These are phyloP conservation scores for Spisula solida DNA, from an alignment of 2,888 invertebrate species.

Conservation along the genomic window DNA sequence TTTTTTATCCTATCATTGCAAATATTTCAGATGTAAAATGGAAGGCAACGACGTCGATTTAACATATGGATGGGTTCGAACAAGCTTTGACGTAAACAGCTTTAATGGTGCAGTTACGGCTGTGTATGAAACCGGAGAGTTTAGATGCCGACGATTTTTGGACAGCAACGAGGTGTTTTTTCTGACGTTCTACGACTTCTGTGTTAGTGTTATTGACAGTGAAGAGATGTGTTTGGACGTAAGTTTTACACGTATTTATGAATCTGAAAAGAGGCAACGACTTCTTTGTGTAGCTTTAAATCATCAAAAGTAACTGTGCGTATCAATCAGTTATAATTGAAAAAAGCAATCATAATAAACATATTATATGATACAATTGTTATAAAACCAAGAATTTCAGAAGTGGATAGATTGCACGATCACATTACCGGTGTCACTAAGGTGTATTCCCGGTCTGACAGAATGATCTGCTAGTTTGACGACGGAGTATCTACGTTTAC, in stretches of 20 bases:
- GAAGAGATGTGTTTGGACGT: background rate
- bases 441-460: too few relatives aligned
- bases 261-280: too few relatives aligned
- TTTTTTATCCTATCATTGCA: background rate
- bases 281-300: too few relatives aligned
- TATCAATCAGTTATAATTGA: too few relatives aligned
- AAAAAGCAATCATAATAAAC: too few relatives aligned
- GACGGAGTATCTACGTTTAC: too few relatives aligned
- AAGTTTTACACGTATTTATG: background rate
- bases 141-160: background rate
- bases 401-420: too few relatives aligned
- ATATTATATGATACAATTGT: too few relatives aligned
- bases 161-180: background rate
- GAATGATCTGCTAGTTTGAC: too few relatives aligned
- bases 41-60: background rate
- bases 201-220: background rate
- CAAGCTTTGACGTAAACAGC: background rate
- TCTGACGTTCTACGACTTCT: background rate
- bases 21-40: background rate
- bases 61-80: background rate
- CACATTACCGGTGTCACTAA: too few relatives aligned
- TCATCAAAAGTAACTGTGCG: too few relatives aligned
- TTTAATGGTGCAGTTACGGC: background rate
- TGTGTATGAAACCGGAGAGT: background rate
- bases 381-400: too few relatives aligned